Evolutionary conservation across 2,888 invertebrate genomes (phyloP).

Genomic region (Hydraecia micacea): DNA sequence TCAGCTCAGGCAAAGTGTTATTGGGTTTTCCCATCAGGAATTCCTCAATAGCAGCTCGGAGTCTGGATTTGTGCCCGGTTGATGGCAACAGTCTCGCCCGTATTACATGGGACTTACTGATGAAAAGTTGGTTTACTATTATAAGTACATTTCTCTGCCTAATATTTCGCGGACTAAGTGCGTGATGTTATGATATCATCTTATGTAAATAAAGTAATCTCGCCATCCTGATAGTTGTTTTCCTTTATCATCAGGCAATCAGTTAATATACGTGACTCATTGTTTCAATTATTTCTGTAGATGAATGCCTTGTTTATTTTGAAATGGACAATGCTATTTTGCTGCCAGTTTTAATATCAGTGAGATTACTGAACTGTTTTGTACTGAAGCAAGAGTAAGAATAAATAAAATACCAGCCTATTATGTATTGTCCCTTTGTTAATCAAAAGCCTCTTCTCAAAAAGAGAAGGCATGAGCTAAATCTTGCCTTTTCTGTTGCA

Average conservation of each 20-base stretch:
- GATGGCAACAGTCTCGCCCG: neutral
- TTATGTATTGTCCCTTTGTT: neutral
- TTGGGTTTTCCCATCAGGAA: neutral
- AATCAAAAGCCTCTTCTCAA: neutral
- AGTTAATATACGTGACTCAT: neutral
- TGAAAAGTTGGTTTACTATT: neutral
- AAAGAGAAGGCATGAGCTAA: neutral
- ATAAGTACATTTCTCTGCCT: neutral
- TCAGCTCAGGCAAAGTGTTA: too few relatives aligned
- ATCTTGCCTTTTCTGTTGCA: too few relatives aligned
- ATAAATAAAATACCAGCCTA: neutral
- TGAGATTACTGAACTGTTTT: neutral
- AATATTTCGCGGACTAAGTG: neutral
- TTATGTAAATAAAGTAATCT: neutral
- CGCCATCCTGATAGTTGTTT: neutral
- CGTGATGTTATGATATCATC: neutral
- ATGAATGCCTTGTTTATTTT: neutral
- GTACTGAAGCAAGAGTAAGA: neutral
- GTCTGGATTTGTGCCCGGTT: neutral
- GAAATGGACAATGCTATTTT: conserved; percentile 1
- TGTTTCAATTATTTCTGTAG: neutral
- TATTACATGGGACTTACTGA: neutral
- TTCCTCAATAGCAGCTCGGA: neutral
- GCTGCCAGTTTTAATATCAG: neutral
- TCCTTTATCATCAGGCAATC: neutral